phyloP scores from a whole-genome alignment of 2,113 vertebrate genomes.

The Myiagra hebetior region DNA sequence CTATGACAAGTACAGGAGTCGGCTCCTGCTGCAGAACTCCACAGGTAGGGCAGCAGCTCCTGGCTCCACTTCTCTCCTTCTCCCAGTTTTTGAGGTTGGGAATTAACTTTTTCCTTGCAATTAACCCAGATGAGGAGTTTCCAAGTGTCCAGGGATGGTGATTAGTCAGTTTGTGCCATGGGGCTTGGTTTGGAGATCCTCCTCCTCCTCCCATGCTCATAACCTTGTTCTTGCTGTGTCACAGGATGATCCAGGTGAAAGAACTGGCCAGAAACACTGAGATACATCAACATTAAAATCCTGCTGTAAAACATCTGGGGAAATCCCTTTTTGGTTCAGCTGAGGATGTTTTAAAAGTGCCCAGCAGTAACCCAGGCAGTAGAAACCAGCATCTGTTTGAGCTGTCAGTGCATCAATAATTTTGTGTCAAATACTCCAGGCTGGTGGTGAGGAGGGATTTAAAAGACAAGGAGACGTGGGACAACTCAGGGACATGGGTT shows the following conservation, averaged over 20 bases:
- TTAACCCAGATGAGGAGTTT: not conserved
- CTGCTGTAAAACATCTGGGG: not conserved
- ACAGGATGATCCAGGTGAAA: accelerated
- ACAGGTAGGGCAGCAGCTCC: constrained; percentile 77
- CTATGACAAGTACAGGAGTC: constrained; percentile 80
- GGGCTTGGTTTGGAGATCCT: not conserved
- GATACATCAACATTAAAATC: not conserved
- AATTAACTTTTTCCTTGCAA: not conserved
- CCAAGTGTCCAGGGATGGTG: not conserved
- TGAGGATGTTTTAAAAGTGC: not conserved
- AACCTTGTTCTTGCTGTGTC: not conserved
- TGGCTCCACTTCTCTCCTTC: not conserved
- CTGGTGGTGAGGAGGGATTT: not conserved
- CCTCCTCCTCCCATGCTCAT: not conserved
- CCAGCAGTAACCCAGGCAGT: not conserved
- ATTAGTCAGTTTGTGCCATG: accelerated
- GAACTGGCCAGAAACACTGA: not conserved
- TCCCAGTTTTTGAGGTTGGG: not conserved
- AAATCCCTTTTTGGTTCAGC: not conserved
- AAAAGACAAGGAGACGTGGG: not conserved
- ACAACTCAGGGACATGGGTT: not conserved
- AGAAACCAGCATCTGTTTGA: not conserved
- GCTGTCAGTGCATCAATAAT: accelerated
- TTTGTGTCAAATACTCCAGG: not conserved
- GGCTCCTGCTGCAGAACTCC: constrained; percentile 89